Percentiles rank a stretch among this genome's conserved stretches.
phyloP scores from a whole-genome alignment of 2,797 vertebrate genomes.

The Aulostomus chinensis region DNA sequence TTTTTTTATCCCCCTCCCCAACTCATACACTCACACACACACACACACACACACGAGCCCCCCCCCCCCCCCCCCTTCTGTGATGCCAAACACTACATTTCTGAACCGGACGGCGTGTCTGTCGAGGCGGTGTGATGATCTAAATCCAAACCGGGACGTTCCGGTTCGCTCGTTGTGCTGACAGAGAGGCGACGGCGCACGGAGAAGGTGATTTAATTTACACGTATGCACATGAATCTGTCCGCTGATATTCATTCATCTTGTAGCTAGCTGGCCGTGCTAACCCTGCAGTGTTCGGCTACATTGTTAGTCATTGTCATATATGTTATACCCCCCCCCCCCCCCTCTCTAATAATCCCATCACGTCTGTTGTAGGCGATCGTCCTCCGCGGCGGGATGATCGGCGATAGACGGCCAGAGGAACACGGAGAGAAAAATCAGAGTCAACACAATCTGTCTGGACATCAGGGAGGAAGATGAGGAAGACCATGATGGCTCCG shows the following conservation, averaged over 20 bases:
- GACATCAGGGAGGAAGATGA: conserved; percentile 34
- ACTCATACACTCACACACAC: neutral
- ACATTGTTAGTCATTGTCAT: neutral
- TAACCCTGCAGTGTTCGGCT: neutral
- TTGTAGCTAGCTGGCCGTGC: conserved; percentile 5
- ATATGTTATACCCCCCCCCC: neutral
- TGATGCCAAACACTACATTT: conserved; percentile 35
- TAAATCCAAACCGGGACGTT: conserved; percentile 12
- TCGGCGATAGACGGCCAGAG: conserved; percentile 35
- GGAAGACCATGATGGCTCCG: conserved; percentile 67
- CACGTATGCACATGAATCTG: conserved; percentile 5
- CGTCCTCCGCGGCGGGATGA: conserved; percentile 29
- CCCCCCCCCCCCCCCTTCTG: conserved; percentile 11
- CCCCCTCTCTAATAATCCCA: neutral
- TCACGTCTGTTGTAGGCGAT: neutral
- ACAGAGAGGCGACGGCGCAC: conserved; percentile 31
- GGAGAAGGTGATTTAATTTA: conserved; percentile 30
- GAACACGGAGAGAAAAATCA: conserved; percentile 34
- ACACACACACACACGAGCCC: neutral
- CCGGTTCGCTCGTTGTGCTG: conserved; percentile 20
- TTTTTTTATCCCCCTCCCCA: conserved; percentile 5
- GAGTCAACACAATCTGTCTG: conserved; percentile 51
- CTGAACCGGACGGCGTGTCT: conserved; percentile 22
- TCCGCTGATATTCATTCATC: neutral
- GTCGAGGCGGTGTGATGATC: conserved; percentile 44